Conservation (phyloP, 1,140 invertebrate genomes). For the Chrysoperla carnea region DNA sequence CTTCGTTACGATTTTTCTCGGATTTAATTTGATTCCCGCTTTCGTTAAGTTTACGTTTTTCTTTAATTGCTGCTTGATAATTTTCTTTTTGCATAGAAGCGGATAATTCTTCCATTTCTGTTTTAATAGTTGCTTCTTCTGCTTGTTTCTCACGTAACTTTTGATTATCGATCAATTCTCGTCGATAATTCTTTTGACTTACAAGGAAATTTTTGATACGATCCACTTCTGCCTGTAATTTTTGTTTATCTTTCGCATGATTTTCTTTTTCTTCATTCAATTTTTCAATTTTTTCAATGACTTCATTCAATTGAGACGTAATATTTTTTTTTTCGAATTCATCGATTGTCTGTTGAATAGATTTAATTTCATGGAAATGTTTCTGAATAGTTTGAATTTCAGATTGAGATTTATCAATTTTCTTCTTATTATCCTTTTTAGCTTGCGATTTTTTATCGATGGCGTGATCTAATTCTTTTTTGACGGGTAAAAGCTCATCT, state of each 20-base stretch:
- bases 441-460: conserved; percentile 18
- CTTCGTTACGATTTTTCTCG: conserved; percentile 27
- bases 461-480: conserved; percentile 19
- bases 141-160: conserved; percentile 11
- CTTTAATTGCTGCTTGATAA: conserved; percentile 21
- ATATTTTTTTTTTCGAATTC: conserved; percentile 7
- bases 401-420: background rate
- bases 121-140: conserved; percentile 19
- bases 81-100: conserved; percentile 14
- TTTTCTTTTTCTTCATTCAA: background rate
- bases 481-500: conserved; percentile 15
- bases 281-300: conserved; percentile 6
- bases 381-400: background rate
- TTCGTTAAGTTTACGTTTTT: conserved; percentile 21
- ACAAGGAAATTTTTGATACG: conserved; percentile 11
- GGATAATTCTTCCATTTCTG: conserved; percentile 26
- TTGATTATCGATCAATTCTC: conserved; percentile 13
- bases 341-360: conserved; percentile 9
- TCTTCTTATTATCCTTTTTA: conserved; percentile 14
- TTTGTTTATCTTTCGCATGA: background rate
- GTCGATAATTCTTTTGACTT: conserved; percentile 8
- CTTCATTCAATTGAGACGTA: conserved; percentile 5
- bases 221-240: conserved; percentile 5
- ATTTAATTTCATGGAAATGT: background rate
- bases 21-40: conserved; percentile 24